phyloP scores from a whole-genome alignment of 2,113 vertebrate species.

The Sphyrna mokarran region DNA sequence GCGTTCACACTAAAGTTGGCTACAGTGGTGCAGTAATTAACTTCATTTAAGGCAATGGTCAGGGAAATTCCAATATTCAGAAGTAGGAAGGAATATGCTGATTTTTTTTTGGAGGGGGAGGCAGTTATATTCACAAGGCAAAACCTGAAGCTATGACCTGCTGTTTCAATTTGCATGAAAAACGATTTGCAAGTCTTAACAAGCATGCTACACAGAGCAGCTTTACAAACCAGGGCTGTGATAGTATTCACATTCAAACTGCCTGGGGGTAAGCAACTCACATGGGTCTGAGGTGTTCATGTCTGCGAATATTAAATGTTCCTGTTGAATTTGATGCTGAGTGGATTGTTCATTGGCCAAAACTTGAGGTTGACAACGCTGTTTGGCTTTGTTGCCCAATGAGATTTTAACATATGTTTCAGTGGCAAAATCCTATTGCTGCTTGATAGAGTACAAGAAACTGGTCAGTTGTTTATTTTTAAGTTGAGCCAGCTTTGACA shows the following conservation, averaged over 20 bases:
- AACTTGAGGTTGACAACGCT: too few relatives aligned
- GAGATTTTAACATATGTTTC: background rate
- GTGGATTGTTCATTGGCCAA: background rate
- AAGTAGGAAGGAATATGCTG: slow-evolving; percentile 33
- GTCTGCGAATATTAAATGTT: slow-evolving; percentile 43
- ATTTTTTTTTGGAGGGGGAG: slow-evolving; percentile 46
- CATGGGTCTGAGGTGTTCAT: slow-evolving; percentile 14
- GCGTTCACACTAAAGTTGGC: slow-evolving; percentile 36
- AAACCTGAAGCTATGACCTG: slow-evolving; percentile 40
- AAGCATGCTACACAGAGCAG: slow-evolving; percentile 32
- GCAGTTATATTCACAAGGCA: slow-evolving; percentile 35
- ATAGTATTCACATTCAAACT: slow-evolving; percentile 41
- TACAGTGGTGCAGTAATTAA: slow-evolving; percentile 37
- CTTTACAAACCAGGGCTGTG: slow-evolving; percentile 37
- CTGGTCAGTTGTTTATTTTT: background rate
- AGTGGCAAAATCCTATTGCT: background rate
- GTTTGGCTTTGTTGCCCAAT: background rate
- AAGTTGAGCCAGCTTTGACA: background rate
- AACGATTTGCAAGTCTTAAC: slow-evolving; percentile 32
- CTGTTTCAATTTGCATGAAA: slow-evolving; percentile 40
- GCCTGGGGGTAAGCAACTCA: slow-evolving; percentile 40
- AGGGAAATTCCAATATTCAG: slow-evolving; percentile 31
- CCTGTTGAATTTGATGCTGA: slow-evolving; percentile 40
- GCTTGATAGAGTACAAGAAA: background rate
- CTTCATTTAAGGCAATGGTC: slow-evolving; percentile 44